phyloP scores from a whole-genome alignment of 1,140 invertebrate genomes.

The Heliconius melpomene region DNA sequence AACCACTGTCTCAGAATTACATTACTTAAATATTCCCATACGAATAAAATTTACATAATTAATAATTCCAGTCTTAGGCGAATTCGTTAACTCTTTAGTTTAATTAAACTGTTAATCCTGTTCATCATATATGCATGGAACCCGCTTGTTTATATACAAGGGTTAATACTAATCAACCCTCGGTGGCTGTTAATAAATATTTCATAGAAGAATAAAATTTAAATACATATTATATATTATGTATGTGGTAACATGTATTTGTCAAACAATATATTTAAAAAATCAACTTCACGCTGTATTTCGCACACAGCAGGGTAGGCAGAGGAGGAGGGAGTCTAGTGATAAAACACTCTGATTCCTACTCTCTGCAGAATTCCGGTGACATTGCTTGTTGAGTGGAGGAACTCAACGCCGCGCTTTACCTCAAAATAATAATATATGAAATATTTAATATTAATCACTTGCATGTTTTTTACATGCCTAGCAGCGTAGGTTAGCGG shows the following conservation, averaged over 20 bases:
- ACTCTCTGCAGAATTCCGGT: too few species aligned
- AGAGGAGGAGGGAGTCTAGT: too few species aligned
- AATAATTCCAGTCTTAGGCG: constrained; percentile 5
- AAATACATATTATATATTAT: background rate
- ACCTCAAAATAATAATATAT: too few species aligned
- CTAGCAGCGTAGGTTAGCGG: too few species aligned
- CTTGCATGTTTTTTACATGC: too few species aligned
- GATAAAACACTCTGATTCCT: too few species aligned
- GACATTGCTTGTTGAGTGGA: too few species aligned
- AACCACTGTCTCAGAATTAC: background rate
- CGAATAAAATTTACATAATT: constrained; percentile 4
- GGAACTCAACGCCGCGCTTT: too few species aligned
- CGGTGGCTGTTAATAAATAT: constrained; percentile 15
- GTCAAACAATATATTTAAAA: too few species aligned
- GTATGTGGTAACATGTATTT: background rate
- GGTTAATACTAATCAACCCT: constrained; percentile 18
- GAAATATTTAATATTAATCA: too few species aligned
- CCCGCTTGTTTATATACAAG: constrained; percentile 18
- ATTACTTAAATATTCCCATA: constrained; percentile 10
- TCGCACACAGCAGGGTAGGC: too few species aligned
- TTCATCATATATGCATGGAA: constrained; percentile 28
- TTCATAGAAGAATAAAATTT: constrained; percentile 18
- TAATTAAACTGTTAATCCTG: constrained; percentile 30
- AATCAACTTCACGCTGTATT: too few species aligned
- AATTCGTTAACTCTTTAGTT: constrained; percentile 14